Base-by-base conservation (phyloP, 2,888 invertebrate species). In the Pegoplata infirma region DNA sequence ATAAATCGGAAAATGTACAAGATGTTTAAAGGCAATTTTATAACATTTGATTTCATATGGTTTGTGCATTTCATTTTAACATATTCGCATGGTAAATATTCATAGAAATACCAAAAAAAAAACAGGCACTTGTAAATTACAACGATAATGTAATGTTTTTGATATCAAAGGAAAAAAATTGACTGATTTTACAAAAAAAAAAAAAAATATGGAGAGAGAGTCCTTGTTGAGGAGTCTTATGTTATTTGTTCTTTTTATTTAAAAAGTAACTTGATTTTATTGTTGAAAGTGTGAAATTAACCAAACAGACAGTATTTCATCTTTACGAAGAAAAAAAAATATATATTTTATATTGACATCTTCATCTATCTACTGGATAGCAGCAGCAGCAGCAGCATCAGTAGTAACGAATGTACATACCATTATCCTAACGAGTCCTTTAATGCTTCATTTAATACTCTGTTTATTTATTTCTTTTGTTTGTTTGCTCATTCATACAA, bases 381-480 rank as follows among this genome's bases (percentile, higher is more conserved):
- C n/a, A n/a, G n/a, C n/a, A n/a, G n/a, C n/a, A 47, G 25, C 14
- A 16, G 61, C 75, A 67, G 75, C 53, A 61, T 69, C n/a, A n/a
- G n/a, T n/a, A n/a, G n/a, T n/a, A n/a, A n/a, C n/a, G n/a, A n/a
- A n/a, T n/a, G n/a, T n/a, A n/a, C n/a, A n/a, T 69, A 66, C 16
- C 58, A 64, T 64, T 64, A 76, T 58, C 58, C 63, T 63, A 64
- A 47, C 55, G 74, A 79, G 85, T 85, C 84, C 83, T 83, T 86
- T 87, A 85, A 87, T 87, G 87, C 86, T 87, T 87, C 87, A 86
- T 87, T 87, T 87, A 86, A 76, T 82, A 83, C 85, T n/a, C n/a
- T 86, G 84, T 84, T 86, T n/a, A n/a, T n/a, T n/a, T n/a, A n/a
- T n/a, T n/a, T 83, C 67, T 36, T 55, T 71, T 59, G 76, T 76